Base-by-base conservation (phyloP, 1,140 invertebrate genomes). In the Gerris buenoi region DNA sequence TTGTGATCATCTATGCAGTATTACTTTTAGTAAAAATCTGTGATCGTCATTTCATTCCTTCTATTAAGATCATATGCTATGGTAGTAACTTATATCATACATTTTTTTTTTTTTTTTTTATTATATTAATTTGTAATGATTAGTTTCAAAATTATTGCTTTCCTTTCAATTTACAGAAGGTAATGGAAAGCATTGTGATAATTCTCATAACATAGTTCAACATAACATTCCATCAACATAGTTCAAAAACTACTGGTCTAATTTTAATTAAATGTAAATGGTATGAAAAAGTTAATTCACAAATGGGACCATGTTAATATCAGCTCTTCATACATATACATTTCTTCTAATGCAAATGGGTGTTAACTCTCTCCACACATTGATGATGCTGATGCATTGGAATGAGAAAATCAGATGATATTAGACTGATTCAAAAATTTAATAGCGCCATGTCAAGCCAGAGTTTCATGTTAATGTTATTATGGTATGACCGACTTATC, bases 1-100 rank as follows among this genome's bases (percentile, higher is more conserved):
- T 84, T 14, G 72, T 82, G 1, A 79, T 81, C 2, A 75, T 79
- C 68, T 87, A 86, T 76, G 75, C 85, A 29, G 82, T 81, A 70
- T 70, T 82, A 3, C 70, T 81, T 3, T 72, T 85, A 2, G 83
- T 82, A 1, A 77, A 83, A 29, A 78, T 85, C 3, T 84, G 83
- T 71, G 82, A 85, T 72, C 80, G 81, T 57, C 83, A 80, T 70
- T 84, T 85, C 68, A 82, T 85, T 0, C 82, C 83, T 0, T 80
- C 81, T 26, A 81, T 85, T 57, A 82, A 84, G 74, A 80, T 78
- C 67, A 81, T 85, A 67, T 82, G 81, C 69, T 78, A 80, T 58
- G 77, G 83, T 84, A 68, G 78, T 78, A 79, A 71, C 28, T 23
- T 15, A 15, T 2, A 46, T 27, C 29, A 14, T 23, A 64, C 1